These are phyloP conservation scores for Rhodophaea formosa DNA, from an alignment of 2,888 invertebrate species.

Conservation along the genomic window DNA sequence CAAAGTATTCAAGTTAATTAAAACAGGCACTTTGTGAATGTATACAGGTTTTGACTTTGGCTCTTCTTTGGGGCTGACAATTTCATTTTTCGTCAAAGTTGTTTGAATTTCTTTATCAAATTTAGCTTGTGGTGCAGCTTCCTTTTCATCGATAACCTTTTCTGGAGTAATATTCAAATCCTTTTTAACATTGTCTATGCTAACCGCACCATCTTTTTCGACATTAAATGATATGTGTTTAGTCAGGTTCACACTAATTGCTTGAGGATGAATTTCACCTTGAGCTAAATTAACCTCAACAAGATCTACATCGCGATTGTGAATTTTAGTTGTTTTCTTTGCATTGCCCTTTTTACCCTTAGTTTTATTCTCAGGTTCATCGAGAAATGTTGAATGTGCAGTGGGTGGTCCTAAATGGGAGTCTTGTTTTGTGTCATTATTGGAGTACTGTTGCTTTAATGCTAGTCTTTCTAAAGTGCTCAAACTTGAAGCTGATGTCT, in stretches of 20 bases:
- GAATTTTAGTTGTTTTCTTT: constrained; percentile 62
- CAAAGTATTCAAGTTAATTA: constrained; percentile 63
- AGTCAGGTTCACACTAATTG: constrained; percentile 69
- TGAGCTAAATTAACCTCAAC: constrained; percentile 65
- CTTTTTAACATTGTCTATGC: constrained; percentile 51
- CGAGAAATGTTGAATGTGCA: constrained; percentile 78
- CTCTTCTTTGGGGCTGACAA: constrained; percentile 28
- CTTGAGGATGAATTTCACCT: constrained; percentile 40
- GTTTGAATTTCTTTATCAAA: constrained; percentile 70
- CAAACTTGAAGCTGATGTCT: constrained; percentile 70
- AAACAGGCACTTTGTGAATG: constrained; percentile 51
- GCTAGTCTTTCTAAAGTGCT: constrained; percentile 84
- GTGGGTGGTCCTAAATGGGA: constrained; percentile 65
- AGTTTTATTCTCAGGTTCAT: constrained; percentile 48
- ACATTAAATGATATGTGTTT: constrained; percentile 75
- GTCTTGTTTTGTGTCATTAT: constrained; percentile 58
- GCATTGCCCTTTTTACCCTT: constrained; percentile 53
- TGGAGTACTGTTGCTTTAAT: constrained; percentile 72
- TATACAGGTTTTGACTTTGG: constrained; percentile 26
- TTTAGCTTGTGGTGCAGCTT: constrained; percentile 36
- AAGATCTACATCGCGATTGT: constrained; percentile 63
- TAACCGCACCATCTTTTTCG: constrained; percentile 61
- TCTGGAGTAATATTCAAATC: constrained; percentile 55
- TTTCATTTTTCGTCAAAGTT: constrained; percentile 44
- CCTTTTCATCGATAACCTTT: constrained; percentile 41